Evolutionary conservation across 2,113 vertebrate genomes (phyloP).

Genomic region (Mugil cephalus): DNA sequence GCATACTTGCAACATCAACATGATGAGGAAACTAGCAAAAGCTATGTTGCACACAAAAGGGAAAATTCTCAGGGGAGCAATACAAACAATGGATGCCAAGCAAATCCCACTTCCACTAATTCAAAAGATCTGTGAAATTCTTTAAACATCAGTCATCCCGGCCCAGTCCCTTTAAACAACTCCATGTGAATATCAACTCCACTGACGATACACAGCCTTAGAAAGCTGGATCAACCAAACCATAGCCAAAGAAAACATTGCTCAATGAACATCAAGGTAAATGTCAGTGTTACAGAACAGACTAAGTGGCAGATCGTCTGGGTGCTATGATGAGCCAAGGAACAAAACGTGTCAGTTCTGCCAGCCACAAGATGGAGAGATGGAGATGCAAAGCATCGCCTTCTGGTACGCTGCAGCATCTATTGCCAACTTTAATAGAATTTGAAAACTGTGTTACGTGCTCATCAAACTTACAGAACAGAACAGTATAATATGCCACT

Average conservation of each 20-base stretch:
- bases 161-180: background rate
- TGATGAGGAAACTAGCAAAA: no score
- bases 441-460: no score
- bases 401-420: background rate
- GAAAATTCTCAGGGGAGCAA: background rate
- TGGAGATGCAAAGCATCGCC: background rate
- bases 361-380: background rate
- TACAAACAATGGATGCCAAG: constrained; percentile 3
- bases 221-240: no score
- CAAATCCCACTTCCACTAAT: background rate
- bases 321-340: background rate
- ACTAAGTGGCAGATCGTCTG: no score
- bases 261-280: no score
- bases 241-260: background rate
- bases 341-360: background rate
- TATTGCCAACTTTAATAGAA: background rate
- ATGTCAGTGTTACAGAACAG: no score
- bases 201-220: background rate
- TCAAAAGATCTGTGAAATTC: background rate
- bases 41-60: no score
- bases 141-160: background rate
- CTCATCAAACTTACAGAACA: no score
- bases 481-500: background rate
- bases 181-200: background rate
- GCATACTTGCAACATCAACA: no score